A percentile compares a stretch with the other conserved stretches of the same genome.
Conservation (phyloP, 2,797 vertebrate genomes). For the Anomalospiza imberbis region DNA sequence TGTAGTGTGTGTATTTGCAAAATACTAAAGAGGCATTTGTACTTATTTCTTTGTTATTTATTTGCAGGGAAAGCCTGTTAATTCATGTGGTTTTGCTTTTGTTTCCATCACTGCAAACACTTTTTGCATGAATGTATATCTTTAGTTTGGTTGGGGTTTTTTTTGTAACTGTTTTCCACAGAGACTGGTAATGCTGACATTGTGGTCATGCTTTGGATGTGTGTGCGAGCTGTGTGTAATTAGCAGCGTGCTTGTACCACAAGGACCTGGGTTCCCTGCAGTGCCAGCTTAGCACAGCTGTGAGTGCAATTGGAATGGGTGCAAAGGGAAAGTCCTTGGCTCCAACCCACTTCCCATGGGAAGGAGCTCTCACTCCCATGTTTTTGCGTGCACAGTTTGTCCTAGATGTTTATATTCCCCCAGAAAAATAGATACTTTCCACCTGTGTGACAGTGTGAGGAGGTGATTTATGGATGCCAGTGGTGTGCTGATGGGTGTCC, state of each 20-base stretch:
- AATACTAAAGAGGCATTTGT: background rate
- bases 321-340: background rate
- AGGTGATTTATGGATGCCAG: background rate
- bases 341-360: background rate
- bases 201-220: background rate
- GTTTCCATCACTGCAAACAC: background rate
- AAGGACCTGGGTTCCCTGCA: background rate
- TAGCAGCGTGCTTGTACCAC: fast-evolving
- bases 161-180: background rate
- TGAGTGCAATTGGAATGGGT: background rate
- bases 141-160: background rate
- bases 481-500: background rate
- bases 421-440: background rate
- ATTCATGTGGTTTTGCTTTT: constrained; percentile 8
- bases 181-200: background rate
- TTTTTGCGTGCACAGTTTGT: background rate
- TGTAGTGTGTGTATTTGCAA: background rate
- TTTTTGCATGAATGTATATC: background rate
- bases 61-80: background rate
- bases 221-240: background rate
- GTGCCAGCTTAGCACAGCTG: background rate
- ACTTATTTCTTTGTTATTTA: background rate
- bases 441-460: fast-evolving
- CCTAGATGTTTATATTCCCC: background rate
- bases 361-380: fast-evolving